These are phyloP conservation scores for Etheostoma spectabile DNA, from an alignment of 2,113 vertebrate genomes.

Conservation along the genomic window DNA sequence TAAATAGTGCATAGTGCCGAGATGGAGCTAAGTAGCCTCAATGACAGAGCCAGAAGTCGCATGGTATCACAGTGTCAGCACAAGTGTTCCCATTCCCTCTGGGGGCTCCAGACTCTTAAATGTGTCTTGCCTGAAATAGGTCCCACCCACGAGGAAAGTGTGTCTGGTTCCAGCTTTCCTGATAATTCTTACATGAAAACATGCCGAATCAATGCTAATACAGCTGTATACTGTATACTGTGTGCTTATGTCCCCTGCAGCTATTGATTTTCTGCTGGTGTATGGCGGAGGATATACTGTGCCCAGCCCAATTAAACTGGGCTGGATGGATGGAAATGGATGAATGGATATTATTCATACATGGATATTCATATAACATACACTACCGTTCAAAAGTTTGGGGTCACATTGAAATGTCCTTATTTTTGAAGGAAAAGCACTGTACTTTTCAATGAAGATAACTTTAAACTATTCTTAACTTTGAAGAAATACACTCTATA, in stretches of 20 bases:
- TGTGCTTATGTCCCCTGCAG: not conserved
- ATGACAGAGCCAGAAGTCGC: constrained; percentile 42
- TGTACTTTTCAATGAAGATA: too few relatives aligned
- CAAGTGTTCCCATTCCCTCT: constrained; percentile 49
- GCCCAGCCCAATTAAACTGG: too few relatives aligned
- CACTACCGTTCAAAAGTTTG: too few relatives aligned
- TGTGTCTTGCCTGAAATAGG: constrained; percentile 65
- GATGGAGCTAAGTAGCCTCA: constrained; percentile 27
- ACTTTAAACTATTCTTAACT: too few relatives aligned
- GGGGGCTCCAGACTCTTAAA: constrained; percentile 50
- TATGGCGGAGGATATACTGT: constrained; percentile 1
- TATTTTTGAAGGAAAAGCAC: too few relatives aligned
- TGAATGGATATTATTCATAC: too few relatives aligned
- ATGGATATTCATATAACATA: too few relatives aligned
- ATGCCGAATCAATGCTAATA: constrained; percentile 55
- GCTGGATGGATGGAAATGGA: too few relatives aligned
- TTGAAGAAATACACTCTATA: too few relatives aligned
- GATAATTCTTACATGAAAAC: constrained; percentile 61
- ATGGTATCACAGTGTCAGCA: constrained; percentile 63
- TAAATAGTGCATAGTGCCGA: constrained; percentile 52
- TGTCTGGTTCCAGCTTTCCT: constrained; percentile 50
- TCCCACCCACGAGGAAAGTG: constrained; percentile 37
- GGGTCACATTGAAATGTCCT: too few relatives aligned
- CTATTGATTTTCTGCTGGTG: constrained; percentile 28
- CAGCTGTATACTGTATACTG: not conserved